These are phyloP conservation scores for Acropternis orthonyx DNA, from an alignment of 2,797 vertebrate species.

Conservation along the genomic window DNA sequence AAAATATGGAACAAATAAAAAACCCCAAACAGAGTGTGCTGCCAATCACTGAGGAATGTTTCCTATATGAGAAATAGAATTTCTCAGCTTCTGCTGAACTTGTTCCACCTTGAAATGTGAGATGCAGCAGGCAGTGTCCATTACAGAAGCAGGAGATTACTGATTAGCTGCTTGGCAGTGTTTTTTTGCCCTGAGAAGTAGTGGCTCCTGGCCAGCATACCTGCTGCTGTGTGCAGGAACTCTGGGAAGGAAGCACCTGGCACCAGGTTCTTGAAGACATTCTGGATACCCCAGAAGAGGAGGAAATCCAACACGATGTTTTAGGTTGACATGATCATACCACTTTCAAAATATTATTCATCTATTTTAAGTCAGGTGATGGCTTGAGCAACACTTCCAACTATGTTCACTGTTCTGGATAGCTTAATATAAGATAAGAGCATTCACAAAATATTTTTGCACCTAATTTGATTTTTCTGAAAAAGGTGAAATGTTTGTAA, in stretches of 20 bases:
- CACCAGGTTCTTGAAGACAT: neutral
- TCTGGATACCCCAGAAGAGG: neutral
- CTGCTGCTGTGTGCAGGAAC: neutral
- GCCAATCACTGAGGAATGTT: neutral
- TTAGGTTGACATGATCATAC: neutral
- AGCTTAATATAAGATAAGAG: neutral
- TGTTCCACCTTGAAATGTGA: neutral
- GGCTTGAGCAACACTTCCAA: neutral
- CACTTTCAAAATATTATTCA: neutral
- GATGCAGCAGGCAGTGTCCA: neutral
- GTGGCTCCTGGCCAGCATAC: neutral
- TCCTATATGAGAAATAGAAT: neutral
- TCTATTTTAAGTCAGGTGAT: neutral
- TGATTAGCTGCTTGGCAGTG: neutral
- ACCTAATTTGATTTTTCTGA: neutral
- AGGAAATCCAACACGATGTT: neutral
- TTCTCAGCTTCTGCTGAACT: neutral
- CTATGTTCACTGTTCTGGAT: neutral
- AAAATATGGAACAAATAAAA: neutral
- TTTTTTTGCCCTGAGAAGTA: neutral
- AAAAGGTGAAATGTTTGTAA: neutral
- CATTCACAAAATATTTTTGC: neutral
- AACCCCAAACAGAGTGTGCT: neutral
- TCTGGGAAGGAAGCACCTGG: neutral
- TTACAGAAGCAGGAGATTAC: neutral